These are phyloP conservation scores for Sarcophaga rosellei DNA, from an alignment of 2,888 invertebrate species.

Conservation along the genomic window DNA sequence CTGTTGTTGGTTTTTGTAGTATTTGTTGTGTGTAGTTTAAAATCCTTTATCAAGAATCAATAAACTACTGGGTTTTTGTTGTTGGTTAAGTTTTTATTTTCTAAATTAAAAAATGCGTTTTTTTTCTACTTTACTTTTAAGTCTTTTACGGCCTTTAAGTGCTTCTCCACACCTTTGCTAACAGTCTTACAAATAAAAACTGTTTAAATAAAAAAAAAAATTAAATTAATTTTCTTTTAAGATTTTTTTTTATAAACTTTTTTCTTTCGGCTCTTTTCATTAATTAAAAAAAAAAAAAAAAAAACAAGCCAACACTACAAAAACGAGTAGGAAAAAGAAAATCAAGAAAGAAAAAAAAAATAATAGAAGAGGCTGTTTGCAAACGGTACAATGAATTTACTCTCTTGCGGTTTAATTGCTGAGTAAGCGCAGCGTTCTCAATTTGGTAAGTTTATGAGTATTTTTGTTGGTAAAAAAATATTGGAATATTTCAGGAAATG, in stretches of 20 bases:
- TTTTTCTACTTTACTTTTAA: constrained; percentile 28
- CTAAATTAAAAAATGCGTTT: constrained; percentile 57
- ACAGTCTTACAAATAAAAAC: constrained; percentile 57
- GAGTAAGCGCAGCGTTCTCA: too few relatives aligned
- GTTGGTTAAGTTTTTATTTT: constrained; percentile 13
- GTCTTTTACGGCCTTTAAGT: constrained; percentile 61
- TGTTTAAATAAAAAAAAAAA: constrained; percentile 24
- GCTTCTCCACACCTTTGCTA: constrained; percentile 55
- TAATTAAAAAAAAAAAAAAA: too few relatives aligned
- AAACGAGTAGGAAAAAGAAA: neutral
- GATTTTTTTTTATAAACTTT: constrained; percentile 20
- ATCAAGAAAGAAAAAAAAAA: neutral
- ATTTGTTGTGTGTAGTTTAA: constrained; percentile 51
- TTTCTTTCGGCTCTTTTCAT: neutral
- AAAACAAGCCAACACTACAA: constrained; percentile 26
- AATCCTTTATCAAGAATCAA: constrained; percentile 51
- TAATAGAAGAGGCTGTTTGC: too few relatives aligned
- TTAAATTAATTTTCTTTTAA: neutral
- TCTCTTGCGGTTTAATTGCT: too few relatives aligned
- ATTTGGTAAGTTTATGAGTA: too few relatives aligned
- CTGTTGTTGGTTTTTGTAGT: constrained; percentile 47
- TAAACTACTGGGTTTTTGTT: constrained; percentile 52
- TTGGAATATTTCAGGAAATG: too few relatives aligned
- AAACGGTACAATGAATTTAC: too few relatives aligned
- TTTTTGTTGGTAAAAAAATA: too few relatives aligned